These are phyloP conservation scores for Rhinolophus ferrumequinum DNA, from an alignment of 2,113 vertebrate genomes.

Conservation along the genomic window DNA sequence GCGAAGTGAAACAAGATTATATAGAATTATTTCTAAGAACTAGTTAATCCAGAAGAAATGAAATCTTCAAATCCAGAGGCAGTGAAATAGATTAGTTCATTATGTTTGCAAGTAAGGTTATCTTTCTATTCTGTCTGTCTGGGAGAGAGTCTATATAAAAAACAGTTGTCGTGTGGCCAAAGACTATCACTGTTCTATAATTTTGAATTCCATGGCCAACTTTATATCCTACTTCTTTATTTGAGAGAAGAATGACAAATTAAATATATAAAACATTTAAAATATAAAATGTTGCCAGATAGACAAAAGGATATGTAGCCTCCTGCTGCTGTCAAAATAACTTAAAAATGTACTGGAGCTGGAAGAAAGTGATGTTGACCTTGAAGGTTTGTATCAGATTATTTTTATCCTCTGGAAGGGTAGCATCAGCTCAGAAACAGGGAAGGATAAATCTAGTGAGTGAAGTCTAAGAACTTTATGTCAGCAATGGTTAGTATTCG, in stretches of 20 bases:
- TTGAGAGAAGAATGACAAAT: conserved; percentile 23
- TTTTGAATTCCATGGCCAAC: neutral
- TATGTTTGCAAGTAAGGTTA: neutral
- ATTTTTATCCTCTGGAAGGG: neutral
- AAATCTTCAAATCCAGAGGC: neutral
- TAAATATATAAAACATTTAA: neutral
- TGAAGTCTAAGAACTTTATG: neutral
- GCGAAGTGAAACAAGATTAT: neutral
- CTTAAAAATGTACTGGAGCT: neutral
- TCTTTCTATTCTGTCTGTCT: neutral
- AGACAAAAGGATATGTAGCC: neutral
- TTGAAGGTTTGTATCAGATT: neutral
- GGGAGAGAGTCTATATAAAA: neutral
- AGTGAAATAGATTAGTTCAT: neutral
- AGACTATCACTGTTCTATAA: neutral
- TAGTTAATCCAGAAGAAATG: neutral
- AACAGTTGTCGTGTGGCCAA: neutral
- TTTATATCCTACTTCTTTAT: conserved; percentile 6
- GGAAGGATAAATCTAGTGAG: neutral
- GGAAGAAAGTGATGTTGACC: neutral
- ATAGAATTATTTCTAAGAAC: conserved; percentile 38
- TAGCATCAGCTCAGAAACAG: neutral
- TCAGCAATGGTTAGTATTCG: conserved; percentile 40
- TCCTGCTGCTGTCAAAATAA: neutral
- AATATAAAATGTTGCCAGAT: neutral